Conservation (phyloP, 2,113 vertebrate species). For the Hyaena hyaena region DNA sequence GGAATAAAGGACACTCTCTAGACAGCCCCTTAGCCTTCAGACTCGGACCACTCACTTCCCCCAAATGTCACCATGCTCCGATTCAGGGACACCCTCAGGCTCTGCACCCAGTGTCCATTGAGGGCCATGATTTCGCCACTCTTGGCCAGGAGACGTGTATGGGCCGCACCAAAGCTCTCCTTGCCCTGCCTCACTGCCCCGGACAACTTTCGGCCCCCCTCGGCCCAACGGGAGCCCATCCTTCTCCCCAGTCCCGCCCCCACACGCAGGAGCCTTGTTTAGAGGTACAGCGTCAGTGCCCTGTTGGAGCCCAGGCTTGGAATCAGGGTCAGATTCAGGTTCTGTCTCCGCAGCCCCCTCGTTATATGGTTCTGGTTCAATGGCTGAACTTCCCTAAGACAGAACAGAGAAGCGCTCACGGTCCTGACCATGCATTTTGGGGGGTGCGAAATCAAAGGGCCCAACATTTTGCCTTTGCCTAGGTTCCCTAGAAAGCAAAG, state of each 20-base stretch:
- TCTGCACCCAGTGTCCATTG: accelerated
- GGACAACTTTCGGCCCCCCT: not conserved
- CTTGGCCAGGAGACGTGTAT: not conserved
- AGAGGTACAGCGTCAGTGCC: not conserved
- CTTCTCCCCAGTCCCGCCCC: not conserved
- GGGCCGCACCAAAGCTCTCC: not conserved
- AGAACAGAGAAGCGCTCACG: accelerated
- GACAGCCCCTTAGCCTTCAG: not conserved
- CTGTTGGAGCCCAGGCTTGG: not conserved
- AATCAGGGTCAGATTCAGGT: not conserved
- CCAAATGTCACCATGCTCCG: not conserved
- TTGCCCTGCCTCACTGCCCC: not conserved
- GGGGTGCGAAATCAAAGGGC: not conserved
- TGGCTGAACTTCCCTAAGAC: not conserved
- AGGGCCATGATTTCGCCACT: not conserved
- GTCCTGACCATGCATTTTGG: not conserved
- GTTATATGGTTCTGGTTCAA: not conserved
- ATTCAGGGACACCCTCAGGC: not conserved
- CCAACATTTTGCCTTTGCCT: not conserved
- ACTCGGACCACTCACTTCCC: not conserved
- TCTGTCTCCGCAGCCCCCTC: not conserved
- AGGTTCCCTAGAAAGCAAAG: not conserved
- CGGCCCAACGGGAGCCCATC: not conserved
- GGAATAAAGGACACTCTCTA: not conserved
- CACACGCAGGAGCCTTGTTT: not conserved